Conservation (phyloP, 2,113 vertebrate genomes). For the Prionailurus bengalensis region DNA sequence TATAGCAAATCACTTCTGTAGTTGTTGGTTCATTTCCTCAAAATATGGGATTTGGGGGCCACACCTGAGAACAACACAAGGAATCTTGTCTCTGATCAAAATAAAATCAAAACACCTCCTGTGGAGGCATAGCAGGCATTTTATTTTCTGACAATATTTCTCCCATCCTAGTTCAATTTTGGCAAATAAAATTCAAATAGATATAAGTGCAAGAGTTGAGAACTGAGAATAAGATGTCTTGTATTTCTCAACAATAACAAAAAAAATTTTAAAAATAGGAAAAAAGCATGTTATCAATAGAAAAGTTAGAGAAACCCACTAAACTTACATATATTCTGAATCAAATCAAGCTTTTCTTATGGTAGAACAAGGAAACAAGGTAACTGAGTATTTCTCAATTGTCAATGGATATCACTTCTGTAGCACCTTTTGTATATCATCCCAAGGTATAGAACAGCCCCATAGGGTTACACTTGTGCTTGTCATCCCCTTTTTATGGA, state of each 20-base stretch:
- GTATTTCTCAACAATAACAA: neutral
- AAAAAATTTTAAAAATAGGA: neutral
- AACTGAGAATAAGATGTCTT: constrained; percentile 6
- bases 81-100: constrained; percentile 50
- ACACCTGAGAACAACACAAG: neutral
- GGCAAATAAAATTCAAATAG: constrained; percentile 40
- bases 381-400: constrained; percentile 16
- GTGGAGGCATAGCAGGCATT: neutral
- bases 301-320: constrained; percentile 45
- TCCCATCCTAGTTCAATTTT: constrained; percentile 44
- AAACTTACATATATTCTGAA: neutral
- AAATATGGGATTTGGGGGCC: neutral
- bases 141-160: constrained; percentile 56
- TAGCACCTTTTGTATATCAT: neutral
- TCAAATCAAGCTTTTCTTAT: neutral
- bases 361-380: neutral
- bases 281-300: neutral
- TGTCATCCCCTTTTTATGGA: neutral
- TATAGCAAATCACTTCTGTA: neutral
- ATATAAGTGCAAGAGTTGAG: neutral
- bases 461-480: neutral
- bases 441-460: neutral
- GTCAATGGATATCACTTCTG: neutral
- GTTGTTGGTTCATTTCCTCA: constrained; percentile 45
- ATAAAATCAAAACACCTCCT: constrained; percentile 51